Evolutionary conservation across 2,797 vertebrate species (phyloP).

Genomic region (Micropoecilia bifurca): DNA sequence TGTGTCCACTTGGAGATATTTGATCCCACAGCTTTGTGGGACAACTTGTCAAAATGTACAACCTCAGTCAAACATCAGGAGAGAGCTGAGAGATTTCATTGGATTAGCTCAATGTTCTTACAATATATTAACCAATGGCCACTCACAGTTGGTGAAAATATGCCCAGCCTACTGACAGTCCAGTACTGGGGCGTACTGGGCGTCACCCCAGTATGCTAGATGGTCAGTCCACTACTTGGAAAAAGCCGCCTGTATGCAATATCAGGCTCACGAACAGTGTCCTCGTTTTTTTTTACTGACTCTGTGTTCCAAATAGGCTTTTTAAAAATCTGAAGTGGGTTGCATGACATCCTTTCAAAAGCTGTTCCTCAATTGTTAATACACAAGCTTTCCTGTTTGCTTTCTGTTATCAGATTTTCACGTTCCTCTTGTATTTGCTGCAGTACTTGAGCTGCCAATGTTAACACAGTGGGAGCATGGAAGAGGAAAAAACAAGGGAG

Average conservation of each 20-base stretch:
- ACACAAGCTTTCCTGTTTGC: background rate
- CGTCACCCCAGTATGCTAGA: too few species aligned
- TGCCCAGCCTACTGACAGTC: too few species aligned
- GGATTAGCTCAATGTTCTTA: too few species aligned
- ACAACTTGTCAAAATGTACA: too few species aligned
- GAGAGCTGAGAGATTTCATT: too few species aligned
- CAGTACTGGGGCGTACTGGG: too few species aligned
- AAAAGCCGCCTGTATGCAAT: background rate
- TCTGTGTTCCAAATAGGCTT: background rate
- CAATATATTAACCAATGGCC: too few species aligned
- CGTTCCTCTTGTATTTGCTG: constrained; percentile 8
- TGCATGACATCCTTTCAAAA: constrained; percentile 1
- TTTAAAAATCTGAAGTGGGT: background rate
- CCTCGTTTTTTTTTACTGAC: background rate
- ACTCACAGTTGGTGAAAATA: too few species aligned
- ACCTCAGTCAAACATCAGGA: too few species aligned
- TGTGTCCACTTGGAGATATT: too few species aligned
- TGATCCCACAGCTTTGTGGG: too few species aligned
- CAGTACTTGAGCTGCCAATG: constrained; percentile 29
- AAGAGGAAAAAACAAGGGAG: constrained; percentile 1
- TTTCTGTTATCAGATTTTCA: constrained; percentile 5
- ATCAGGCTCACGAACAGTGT: background rate
- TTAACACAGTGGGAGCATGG: constrained; percentile 11
- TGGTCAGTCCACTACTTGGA: too few species aligned
- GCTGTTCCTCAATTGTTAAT: background rate